Evolutionary conservation across 1,140 invertebrate genomes (phyloP), one percentile per base, ranked within the genome.

Genomic region (Ephestia elutella): DNA sequence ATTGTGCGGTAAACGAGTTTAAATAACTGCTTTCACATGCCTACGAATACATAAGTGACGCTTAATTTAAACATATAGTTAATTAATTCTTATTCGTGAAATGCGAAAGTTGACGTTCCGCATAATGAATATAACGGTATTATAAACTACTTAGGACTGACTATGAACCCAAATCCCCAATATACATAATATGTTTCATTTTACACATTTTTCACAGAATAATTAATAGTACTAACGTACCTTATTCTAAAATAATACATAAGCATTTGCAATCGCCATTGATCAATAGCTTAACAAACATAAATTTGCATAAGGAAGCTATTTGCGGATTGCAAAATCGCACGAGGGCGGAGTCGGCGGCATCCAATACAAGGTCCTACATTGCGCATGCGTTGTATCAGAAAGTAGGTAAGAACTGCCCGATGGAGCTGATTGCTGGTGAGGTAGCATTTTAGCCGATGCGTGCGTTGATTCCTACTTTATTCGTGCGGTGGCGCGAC

Each of bases 1-100:
- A 82, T 86, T 82, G 82, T 78, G 75, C 76, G 71, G 75, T 75
- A 82, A 86, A 86, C 83, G 72, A 78, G 85, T 87, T 87, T 79
- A 78, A 84, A 79, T 84, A 79, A 77, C 78, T 83, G 78, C 81
- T 86, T 85, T 86, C 82, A 85, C 81, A 77, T 80, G 70, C 70
- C 71, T 71, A 65, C 59, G 60, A 63, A 71, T 73, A 72, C 54
- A 66, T 68, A 62, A 55, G 30, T 53, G 50, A 57, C 53, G 57
- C 50, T 56, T 56, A 62, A 57, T n/a, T 10, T 53, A 25, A 53
- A 53, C 50, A 53, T 44, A 44, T 44, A 44, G 13, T 15, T 44
- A 44, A 53, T 53, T 53, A 20, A 53, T 53, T 53, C 50, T 30
- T 44, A 53, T 57, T 56, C 13, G 50, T 57, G 55, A 58, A 51